A percentile compares a stretch with the other conserved stretches of the same genome.
phyloP scores from a whole-genome alignment of 1,140 invertebrate species.

The Spodoptera litura region DNA sequence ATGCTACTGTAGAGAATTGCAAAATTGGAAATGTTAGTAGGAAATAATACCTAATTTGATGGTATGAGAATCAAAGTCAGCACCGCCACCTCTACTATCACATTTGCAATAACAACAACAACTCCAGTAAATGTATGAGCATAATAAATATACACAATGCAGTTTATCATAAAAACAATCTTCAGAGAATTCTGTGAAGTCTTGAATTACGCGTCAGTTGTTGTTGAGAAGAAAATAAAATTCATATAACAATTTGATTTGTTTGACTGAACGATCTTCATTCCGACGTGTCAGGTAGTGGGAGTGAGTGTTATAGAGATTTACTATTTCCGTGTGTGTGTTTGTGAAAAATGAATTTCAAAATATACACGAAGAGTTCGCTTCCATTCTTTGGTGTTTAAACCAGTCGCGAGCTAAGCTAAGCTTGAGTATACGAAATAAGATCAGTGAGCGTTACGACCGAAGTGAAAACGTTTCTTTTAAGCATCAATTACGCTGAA shows the following conservation, averaged over 20 bases:
- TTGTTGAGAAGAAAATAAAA: not conserved
- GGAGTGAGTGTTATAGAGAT: constrained; percentile 47
- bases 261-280: constrained; percentile 1
- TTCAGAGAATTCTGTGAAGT: not conserved
- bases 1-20: too few relatives aligned
- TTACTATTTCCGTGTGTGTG: constrained; percentile 52
- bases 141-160: too few relatives aligned
- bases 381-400: constrained; percentile 46
- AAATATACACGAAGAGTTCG: constrained; percentile 48
- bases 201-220: not conserved
- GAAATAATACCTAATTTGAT: too few relatives aligned
- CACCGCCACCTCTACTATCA: too few relatives aligned
- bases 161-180: not conserved
- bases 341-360: constrained; percentile 39
- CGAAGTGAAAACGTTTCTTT: constrained; percentile 25
- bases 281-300: constrained; percentile 7
- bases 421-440: constrained; percentile 16
- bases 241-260: not conserved
- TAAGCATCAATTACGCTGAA: constrained; percentile 17
- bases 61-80: too few relatives aligned
- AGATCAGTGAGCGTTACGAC: not conserved
- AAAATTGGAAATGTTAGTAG: too few relatives aligned
- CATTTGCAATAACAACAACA: too few relatives aligned
- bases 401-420: not conserved
- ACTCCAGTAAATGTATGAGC: too few relatives aligned